Conservation (phyloP, 2,797 vertebrate species). For the Rhinophrynus dorsalis region DNA sequence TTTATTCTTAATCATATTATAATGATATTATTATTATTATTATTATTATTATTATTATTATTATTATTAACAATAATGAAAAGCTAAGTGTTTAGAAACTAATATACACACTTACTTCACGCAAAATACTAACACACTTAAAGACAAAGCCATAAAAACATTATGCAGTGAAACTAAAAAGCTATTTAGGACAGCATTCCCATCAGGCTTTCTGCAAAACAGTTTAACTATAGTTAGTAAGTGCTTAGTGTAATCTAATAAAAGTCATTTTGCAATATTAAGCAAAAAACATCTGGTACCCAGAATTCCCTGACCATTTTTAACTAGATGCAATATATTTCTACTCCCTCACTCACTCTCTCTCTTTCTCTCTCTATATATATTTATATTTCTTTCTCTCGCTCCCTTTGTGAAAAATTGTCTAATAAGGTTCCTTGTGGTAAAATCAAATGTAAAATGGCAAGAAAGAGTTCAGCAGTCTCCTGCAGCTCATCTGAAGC, state of each 20-base stretch:
- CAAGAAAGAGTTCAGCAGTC: slow-evolving; percentile 70
- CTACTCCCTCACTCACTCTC: slow-evolving; percentile 67
- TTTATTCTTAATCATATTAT: too few relatives aligned
- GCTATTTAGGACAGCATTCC: slow-evolving; percentile 76
- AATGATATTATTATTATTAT: too few relatives aligned
- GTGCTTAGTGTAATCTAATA: slow-evolving; percentile 82
- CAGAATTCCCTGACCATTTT: slow-evolving; percentile 83
- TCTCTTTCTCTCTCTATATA: slow-evolving; percentile 48
- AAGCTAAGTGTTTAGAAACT: too few relatives aligned
- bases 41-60: too few relatives aligned
- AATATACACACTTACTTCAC: too few relatives aligned
- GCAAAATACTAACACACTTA: too few relatives aligned
- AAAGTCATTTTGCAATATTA: slow-evolving; percentile 84
- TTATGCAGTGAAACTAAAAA: slow-evolving; percentile 52
- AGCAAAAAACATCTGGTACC: slow-evolving; percentile 85
- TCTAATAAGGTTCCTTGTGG: slow-evolving; percentile 78
- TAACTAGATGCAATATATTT: slow-evolving; percentile 78
- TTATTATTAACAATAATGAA: too few relatives aligned
- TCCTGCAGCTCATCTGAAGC: slow-evolving; percentile 76
- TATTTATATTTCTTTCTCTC: slow-evolving; percentile 60
- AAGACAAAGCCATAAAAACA: slow-evolving; percentile 24
- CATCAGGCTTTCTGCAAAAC: slow-evolving; percentile 74
- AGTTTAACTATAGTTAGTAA: slow-evolving; percentile 83
- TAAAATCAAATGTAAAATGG: slow-evolving; percentile 77
- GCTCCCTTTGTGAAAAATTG: slow-evolving; percentile 73